A percentile compares a stretch with the other conserved stretches of the same genome.
phyloP scores from a whole-genome alignment of 2,888 invertebrate species.

The Orthosia cruda region DNA sequence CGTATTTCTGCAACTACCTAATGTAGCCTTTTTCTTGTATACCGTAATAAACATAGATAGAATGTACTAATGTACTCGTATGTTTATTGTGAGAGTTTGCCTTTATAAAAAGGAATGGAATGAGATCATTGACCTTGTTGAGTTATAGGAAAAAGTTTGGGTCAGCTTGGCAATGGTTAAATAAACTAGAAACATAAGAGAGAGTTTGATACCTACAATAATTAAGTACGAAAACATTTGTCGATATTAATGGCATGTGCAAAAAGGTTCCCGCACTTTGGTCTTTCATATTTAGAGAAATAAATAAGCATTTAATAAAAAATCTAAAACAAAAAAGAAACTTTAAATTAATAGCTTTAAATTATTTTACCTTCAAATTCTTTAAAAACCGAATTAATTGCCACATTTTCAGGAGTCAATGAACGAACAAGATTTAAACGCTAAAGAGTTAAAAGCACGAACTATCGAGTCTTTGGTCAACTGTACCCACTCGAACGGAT shows the following conservation, averaged over 20 bases:
- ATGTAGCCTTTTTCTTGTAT: background rate
- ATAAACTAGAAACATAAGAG: background rate
- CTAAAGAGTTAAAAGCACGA: background rate
- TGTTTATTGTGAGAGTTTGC: constrained; percentile 5
- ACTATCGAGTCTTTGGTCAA: background rate
- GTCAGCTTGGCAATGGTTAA: background rate
- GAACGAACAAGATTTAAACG: background rate
- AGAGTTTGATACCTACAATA: too few species aligned
- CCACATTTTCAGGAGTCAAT: background rate
- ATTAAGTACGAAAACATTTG: too few species aligned
- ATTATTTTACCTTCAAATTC: background rate
- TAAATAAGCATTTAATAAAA: background rate
- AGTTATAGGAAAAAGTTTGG: background rate
- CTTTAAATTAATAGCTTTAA: background rate
- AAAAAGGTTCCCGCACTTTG: background rate
- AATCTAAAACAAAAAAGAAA: background rate
- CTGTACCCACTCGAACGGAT: too few species aligned
- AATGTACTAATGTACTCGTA: constrained; percentile 10
- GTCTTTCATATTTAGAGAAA: background rate
- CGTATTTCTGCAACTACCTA: constrained; percentile 14
- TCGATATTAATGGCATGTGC: too few species aligned
- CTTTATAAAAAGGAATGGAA: constrained; percentile 19
- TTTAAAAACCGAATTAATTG: background rate
- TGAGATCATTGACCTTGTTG: constrained; percentile 12
- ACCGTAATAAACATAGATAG: constrained; percentile 50